phyloP scores from a whole-genome alignment of 2,888 invertebrate genomes.

The Gymnoscelis rufifasciata region DNA sequence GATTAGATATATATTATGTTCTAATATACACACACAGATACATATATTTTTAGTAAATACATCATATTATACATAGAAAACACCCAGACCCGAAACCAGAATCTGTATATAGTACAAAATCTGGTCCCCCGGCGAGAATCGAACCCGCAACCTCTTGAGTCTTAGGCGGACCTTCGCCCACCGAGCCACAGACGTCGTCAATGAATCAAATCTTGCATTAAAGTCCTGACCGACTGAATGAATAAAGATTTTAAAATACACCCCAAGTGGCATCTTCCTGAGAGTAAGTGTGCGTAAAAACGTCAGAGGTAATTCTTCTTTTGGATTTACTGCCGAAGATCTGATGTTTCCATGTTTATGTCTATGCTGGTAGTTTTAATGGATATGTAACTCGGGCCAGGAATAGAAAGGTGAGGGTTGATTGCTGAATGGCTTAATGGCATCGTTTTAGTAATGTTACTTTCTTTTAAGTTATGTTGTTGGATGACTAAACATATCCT shows the following conservation, averaged over 20 bases:
- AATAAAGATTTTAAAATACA: constrained; percentile 43
- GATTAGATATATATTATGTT: too few relatives aligned
- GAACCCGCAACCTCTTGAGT: too few relatives aligned
- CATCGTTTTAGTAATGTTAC: not conserved
- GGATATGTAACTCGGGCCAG: constrained; percentile 18
- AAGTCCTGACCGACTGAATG: constrained; percentile 3
- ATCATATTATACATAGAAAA: too few relatives aligned
- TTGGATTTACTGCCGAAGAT: constrained; percentile 47
- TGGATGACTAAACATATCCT: too few relatives aligned
- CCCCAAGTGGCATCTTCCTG: constrained; percentile 44
- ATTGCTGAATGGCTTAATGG: constrained; percentile 1
- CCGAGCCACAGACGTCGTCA: not conserved
- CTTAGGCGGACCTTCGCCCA: too few relatives aligned
- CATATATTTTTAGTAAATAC: too few relatives aligned
- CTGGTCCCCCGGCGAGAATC: too few relatives aligned
- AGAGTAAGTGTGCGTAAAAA: constrained; percentile 51
- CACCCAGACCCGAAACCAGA: too few relatives aligned
- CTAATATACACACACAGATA: too few relatives aligned
- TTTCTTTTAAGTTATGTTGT: not conserved
- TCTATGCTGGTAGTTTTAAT: constrained; percentile 23
- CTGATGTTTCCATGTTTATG: constrained; percentile 31
- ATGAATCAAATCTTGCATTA: not conserved
- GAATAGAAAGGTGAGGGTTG: constrained; percentile 20
- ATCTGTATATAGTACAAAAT: too few relatives aligned
- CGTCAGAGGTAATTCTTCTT: constrained; percentile 49